phyloP scores from a whole-genome alignment of 2,113 vertebrate genomes.

The Passerina amoena region DNA sequence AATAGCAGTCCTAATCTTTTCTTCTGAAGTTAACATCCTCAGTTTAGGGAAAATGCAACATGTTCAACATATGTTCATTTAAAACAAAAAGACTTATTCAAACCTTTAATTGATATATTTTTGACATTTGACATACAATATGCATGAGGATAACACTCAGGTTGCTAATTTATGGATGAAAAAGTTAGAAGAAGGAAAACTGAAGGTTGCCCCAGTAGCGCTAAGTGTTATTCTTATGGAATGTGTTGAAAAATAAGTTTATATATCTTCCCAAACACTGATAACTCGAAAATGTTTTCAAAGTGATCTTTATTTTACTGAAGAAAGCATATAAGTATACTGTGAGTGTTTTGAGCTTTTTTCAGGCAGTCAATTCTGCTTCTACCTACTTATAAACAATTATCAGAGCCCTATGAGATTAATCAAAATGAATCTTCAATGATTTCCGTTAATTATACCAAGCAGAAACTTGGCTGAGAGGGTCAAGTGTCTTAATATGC shows the following conservation, averaged over 20 bases:
- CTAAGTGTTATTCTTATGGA: not conserved
- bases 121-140: not conserved
- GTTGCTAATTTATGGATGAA: not conserved
- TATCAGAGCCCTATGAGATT: not conserved
- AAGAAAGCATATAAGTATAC: not conserved
- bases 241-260: not conserved
- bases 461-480: not conserved
- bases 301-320: not conserved
- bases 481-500: not conserved
- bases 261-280: not conserved
- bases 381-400: not conserved
- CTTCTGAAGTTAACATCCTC: not conserved
- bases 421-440: not conserved
- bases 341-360: not conserved
- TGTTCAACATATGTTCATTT: not conserved
- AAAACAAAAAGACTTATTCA: not conserved
- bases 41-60: not conserved
- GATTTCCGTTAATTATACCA: not conserved
- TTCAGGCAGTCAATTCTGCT: not conserved
- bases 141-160: not conserved
- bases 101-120: not conserved
- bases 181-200: not conserved
- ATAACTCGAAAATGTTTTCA: not conserved
- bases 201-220: rapidly evolving
- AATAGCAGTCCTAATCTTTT: not conserved